Evolutionary conservation across 2,888 invertebrate species (phyloP).

Genomic region (Pegoplata infirma): DNA sequence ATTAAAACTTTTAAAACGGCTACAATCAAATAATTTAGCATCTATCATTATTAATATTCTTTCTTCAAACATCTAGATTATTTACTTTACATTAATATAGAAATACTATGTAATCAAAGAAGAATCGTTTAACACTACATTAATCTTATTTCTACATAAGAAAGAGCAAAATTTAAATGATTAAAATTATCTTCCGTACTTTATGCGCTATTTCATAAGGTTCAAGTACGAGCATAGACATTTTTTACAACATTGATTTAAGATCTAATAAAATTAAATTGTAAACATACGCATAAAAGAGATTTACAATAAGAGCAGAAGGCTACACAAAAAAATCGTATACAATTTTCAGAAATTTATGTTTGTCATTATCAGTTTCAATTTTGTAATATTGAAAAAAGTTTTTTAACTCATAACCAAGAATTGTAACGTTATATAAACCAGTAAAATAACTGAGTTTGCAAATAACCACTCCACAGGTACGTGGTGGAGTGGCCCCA

Average conservation of each 20-base stretch:
- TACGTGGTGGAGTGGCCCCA: too few relatives aligned
- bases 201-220: slow-evolving; percentile 16
- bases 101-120: too few relatives aligned
- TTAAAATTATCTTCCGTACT: slow-evolving; percentile 34
- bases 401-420: too few relatives aligned
- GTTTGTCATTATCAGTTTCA: too few relatives aligned
- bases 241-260: neutral
- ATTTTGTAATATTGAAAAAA: too few relatives aligned
- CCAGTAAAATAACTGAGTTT: too few relatives aligned
- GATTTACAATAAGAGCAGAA: too few relatives aligned
- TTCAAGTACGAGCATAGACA: slow-evolving; percentile 25
- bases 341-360: too few relatives aligned
- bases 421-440: too few relatives aligned
- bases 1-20: neutral
- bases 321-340: too few relatives aligned
- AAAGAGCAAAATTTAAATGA: neutral
- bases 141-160: neutral
- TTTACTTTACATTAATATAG: neutral
- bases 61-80: neutral
- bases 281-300: neutral
- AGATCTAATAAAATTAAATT: neutral
- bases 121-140: neutral
- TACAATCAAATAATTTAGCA: neutral
- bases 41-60: neutral
- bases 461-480: too few relatives aligned